Conservation (phyloP, 2,888 invertebrate genomes). For the Platerodrilus igneus region DNA sequence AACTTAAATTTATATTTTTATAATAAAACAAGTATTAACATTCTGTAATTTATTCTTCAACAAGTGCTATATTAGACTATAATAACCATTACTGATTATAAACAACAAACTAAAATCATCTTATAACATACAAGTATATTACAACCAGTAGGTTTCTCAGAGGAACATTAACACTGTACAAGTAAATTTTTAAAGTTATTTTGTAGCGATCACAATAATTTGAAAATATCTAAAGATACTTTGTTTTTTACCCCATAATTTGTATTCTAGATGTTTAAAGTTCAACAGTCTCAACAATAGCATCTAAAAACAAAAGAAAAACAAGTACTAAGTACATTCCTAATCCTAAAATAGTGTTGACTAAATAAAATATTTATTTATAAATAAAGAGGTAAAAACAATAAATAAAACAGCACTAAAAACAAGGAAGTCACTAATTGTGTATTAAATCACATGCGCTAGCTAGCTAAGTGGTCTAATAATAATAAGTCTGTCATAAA, state of each 20-base stretch:
- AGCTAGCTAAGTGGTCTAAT: conserved; percentile 25
- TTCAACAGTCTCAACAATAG: conserved; percentile 12
- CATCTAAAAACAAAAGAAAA: conserved; percentile 15
- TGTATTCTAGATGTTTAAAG: too few species aligned
- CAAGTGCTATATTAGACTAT: conserved; percentile 36
- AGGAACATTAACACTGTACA: conserved; percentile 32
- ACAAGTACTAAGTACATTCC: conserved; percentile 22
- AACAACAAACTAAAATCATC: conserved; percentile 36
- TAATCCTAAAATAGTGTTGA: conserved; percentile 20
- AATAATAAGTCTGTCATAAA: conserved; percentile 17
- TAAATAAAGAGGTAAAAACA: conserved; percentile 30
- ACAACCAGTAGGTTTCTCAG: conserved; percentile 28
- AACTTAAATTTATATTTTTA: too few species aligned
- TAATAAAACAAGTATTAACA: conserved; percentile 27
- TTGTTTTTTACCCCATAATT: conserved; percentile 1
- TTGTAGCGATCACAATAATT: conserved; percentile 14
- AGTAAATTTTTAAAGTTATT: conserved; percentile 15
- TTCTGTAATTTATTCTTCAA: conserved; percentile 37
- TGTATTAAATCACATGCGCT: conserved; percentile 37
- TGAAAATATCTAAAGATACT: conserved; percentile 7
- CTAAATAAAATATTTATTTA: conserved; percentile 29
- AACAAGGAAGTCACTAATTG: conserved; percentile 33
- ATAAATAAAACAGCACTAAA: conserved; percentile 34
- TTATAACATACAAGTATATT: conserved; percentile 28
- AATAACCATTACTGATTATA: conserved; percentile 36